phyloP scores from a whole-genome alignment of 2,888 invertebrate genomes.

The Cataglyphis livida region DNA sequence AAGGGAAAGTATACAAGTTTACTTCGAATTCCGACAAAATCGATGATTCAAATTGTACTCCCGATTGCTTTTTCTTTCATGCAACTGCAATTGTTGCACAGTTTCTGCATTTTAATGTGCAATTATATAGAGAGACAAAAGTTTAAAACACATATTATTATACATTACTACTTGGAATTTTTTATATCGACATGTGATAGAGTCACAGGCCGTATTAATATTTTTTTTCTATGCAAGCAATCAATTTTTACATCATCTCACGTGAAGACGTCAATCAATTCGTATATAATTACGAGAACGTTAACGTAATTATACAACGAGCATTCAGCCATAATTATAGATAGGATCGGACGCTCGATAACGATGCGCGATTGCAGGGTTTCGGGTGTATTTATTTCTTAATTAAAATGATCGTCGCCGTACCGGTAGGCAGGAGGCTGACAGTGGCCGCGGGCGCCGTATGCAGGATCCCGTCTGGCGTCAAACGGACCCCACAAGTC shows the following conservation, averaged over 20 bases:
- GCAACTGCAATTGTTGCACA: not conserved
- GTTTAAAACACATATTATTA: not conserved
- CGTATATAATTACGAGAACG: slow-evolving; percentile 8
- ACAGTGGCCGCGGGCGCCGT: slow-evolving; percentile 83
- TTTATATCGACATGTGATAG: not conserved
- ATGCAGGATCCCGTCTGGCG: slow-evolving; percentile 80
- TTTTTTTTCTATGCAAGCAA: not conserved
- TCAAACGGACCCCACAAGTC: slow-evolving; percentile 83
- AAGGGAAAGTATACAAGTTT: slow-evolving; percentile 19
- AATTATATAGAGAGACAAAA: not conserved
- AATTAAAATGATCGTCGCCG: slow-evolving; percentile 50
- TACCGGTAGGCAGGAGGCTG: slow-evolving; percentile 83
- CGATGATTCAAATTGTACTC: not conserved
- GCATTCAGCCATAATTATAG: not conserved
- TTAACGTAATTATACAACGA: not conserved
- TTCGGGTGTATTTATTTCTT: slow-evolving; percentile 23
- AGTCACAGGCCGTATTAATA: not conserved
- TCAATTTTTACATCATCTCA: slow-evolving; percentile 17
- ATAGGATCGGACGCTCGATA: slow-evolving; percentile 10
- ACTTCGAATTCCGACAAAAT: not conserved
- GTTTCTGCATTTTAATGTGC: not conserved
- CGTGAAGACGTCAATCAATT: not conserved
- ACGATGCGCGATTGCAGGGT: not conserved
- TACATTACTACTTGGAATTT: not conserved
- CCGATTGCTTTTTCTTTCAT: not conserved